phyloP scores from a whole-genome alignment of 2,888 invertebrate genomes.

The Drepana falcataria region DNA sequence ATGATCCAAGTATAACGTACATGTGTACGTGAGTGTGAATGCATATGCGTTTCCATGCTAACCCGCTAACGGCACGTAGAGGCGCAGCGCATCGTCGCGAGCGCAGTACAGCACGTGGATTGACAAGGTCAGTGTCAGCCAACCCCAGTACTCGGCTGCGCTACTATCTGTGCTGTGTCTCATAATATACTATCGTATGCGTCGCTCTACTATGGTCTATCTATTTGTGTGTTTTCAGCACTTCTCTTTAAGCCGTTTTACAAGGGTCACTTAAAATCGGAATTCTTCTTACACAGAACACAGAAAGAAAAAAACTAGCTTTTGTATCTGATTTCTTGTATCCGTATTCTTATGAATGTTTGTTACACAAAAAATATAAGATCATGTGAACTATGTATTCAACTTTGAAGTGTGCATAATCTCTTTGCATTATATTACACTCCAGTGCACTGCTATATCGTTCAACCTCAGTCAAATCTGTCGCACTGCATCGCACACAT shows the following conservation, averaged over 20 bases:
- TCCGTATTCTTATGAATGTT: too few relatives aligned
- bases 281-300: too few relatives aligned
- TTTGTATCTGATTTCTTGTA: too few relatives aligned
- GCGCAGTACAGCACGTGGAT: conserved; percentile 88
- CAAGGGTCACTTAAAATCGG: background rate
- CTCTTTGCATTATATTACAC: background rate
- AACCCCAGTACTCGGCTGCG: background rate
- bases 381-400: too few relatives aligned
- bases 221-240: conserved; percentile 2
- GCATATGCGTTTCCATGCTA: conserved; percentile 76
- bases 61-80: conserved; percentile 77
- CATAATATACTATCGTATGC: conserved; percentile 1
- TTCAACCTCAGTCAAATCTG: background rate
- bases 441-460: background rate
- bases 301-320: too few relatives aligned
- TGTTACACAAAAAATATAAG: too few relatives aligned
- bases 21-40: conserved; percentile 66
- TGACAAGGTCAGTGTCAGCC: conserved; percentile 84
- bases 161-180: conserved; percentile 8
- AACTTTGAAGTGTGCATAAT: too few relatives aligned
- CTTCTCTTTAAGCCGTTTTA: conserved; percentile 1
- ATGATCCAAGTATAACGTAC: conserved; percentile 15
- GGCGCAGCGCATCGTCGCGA: conserved; percentile 69
- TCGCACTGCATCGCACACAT: background rate
- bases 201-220: conserved; percentile 6